These are phyloP conservation scores for Mya arenaria DNA, from an alignment of 1,140 invertebrate species.

Conservation along the genomic window DNA sequence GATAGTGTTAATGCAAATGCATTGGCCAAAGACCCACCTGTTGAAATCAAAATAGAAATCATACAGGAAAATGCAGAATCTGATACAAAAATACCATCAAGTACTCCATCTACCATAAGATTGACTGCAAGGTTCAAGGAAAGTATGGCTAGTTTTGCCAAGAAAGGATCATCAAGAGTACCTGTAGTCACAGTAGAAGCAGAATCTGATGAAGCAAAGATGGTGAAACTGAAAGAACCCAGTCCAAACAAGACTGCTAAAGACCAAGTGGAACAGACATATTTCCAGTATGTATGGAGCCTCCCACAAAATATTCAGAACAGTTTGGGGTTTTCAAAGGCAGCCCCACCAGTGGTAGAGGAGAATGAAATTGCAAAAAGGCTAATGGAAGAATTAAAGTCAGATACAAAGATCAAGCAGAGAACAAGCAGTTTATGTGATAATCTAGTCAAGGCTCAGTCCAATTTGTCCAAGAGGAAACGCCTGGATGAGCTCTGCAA, in stretches of 20 bases:
- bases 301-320: conserved; percentile 24
- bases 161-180: background rate
- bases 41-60: background rate
- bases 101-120: background rate
- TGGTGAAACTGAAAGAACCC: background rate
- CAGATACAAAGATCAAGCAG: conserved; percentile 54
- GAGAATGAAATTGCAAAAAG: conserved; percentile 43
- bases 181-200: background rate
- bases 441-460: conserved; percentile 85
- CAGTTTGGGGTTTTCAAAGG: conserved; percentile 8
- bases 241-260: background rate
- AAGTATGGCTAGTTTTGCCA: background rate
- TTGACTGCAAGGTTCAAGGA: background rate
- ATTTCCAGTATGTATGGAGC: conserved; percentile 12
- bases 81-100: too few relatives aligned
- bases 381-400: conserved; percentile 61
- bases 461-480: conserved; percentile 83
- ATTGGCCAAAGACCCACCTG: background rate
- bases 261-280: background rate
- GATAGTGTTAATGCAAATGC: background rate
- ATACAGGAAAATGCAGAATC: too few relatives aligned
- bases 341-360: background rate
- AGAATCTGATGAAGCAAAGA: background rate
- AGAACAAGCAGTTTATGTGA: conserved; percentile 87
- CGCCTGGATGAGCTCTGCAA: conserved; percentile 86